These are phyloP conservation scores for Pipra filicauda DNA, from an alignment of 2,113 vertebrate genomes.

Conservation along the genomic window DNA sequence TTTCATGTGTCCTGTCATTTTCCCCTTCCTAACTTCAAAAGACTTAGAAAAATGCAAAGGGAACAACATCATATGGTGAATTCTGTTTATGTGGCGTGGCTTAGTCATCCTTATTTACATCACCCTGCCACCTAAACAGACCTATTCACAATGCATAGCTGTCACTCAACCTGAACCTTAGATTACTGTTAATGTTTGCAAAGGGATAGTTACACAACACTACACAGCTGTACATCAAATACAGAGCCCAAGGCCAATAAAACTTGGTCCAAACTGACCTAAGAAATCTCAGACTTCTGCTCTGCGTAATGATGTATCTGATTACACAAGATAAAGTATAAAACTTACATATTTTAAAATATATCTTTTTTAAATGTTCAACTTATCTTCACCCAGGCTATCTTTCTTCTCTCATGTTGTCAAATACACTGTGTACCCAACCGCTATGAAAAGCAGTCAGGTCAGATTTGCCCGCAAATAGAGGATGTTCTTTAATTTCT, in stretches of 20 bases:
- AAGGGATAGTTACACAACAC: background rate
- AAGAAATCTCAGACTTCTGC: background rate
- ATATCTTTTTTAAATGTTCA: background rate
- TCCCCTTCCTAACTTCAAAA: slow-evolving; percentile 38
- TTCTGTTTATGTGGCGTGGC: slow-evolving; percentile 24
- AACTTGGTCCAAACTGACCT: background rate
- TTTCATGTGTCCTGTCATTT: slow-evolving; percentile 22
- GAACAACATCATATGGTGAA: slow-evolving; percentile 45
- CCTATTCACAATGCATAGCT: background rate
- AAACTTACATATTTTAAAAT: background rate
- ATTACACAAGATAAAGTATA: background rate
- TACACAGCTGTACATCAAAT: background rate
- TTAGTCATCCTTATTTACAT: slow-evolving; percentile 19
- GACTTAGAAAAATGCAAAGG: slow-evolving; percentile 30
- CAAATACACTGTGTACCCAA: background rate
- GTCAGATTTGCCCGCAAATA: background rate
- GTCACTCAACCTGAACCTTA: slow-evolving; percentile 11
- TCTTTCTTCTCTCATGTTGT: background rate
- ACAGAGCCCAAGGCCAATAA: background rate
- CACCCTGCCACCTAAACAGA: slow-evolving; percentile 39
- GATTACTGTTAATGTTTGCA: background rate
- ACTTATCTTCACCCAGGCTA: background rate
- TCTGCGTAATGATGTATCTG: background rate
- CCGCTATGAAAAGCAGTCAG: background rate
- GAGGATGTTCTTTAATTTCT: background rate